Evolutionary conservation across 2,797 vertebrate species (phyloP).

Genomic region (Pipistrellus kuhlii): DNA sequence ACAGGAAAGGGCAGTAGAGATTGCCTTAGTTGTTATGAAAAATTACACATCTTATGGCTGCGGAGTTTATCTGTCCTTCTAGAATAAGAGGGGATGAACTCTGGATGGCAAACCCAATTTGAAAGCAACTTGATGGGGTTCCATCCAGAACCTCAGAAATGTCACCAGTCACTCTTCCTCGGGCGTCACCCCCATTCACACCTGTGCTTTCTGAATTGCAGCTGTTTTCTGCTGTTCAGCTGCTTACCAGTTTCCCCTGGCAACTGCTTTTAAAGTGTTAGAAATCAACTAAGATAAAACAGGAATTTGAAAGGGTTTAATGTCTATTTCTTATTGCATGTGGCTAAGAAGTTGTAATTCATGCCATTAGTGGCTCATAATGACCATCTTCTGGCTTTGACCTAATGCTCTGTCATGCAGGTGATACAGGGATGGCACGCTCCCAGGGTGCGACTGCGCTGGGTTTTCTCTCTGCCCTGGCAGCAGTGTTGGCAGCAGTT

Average conservation of each 20-base stretch:
- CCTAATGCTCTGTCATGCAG: neutral
- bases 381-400: neutral
- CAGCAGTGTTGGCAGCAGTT: fast-evolving
- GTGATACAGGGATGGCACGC: neutral
- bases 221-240: neutral
- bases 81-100: neutral
- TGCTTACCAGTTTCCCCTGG: neutral
- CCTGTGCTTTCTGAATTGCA: conserved; percentile 17
- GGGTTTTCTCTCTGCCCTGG: too few species aligned
- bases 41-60: neutral
- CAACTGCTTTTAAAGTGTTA: neutral
- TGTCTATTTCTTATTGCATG: neutral
- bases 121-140: neutral
- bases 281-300: conserved; percentile 37
- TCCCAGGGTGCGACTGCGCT: fast-evolving
- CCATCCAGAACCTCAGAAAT: neutral
- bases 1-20: neutral
- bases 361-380: neutral
- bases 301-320: neutral
- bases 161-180: neutral
- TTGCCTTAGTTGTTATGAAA: neutral
- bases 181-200: fast-evolving
- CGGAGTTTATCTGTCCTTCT: neutral
- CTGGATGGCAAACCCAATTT: neutral
- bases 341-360: neutral